Base-by-base conservation (phyloP, 2,888 invertebrate genomes). In the Aleiodes testaceus region DNA sequence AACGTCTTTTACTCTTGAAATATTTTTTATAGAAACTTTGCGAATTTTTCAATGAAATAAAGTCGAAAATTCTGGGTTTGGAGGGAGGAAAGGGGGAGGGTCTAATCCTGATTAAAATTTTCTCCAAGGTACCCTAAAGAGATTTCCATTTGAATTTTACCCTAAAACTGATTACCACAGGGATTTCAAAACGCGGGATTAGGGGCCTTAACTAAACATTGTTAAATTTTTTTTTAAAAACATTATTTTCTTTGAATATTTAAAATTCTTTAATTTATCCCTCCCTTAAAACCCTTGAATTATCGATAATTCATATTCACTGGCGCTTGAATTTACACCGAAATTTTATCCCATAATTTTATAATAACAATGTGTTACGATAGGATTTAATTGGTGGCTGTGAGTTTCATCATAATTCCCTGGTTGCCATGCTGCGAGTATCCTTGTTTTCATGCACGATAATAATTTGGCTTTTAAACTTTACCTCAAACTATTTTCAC, bases 101-200 rank as follows among this genome's bases (percentile, higher is more conserved):
- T 64, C 18, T 69, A 52, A 45, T 47, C 53, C 64, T 70, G 69
- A 70, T 70, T 70, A 70, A 70, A 70, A 70, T 65, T 36, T 74
- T 36, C 75, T 52, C 76, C 68, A 64, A 75, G 76, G 75, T 75
- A 72, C 76, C 76, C 74, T 77, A 77, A 77, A 77, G 76, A 77
- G 76, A 77, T 74, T 36, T 72, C 75, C 70, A 77, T 77, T 77
- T 77, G 75, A 75, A 77, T 77, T 77, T 77, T 53, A 22, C 72
- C 50, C 72, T 72, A 64, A n/a, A n/a, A 36, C 75, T 77, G 76
- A 77, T 77, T 77, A 77, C 76, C 75, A 69, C 74, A 71, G 76
- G 75, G 76, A 77, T 75, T 76, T 75, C 67, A 69, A 36, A 65
- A 50, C 65, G 73, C 45, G 44, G 52, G 74, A 75, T 70, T 74